Base-by-base conservation (phyloP, 2,113 vertebrate genomes). In the Xiphophorus hellerii region DNA sequence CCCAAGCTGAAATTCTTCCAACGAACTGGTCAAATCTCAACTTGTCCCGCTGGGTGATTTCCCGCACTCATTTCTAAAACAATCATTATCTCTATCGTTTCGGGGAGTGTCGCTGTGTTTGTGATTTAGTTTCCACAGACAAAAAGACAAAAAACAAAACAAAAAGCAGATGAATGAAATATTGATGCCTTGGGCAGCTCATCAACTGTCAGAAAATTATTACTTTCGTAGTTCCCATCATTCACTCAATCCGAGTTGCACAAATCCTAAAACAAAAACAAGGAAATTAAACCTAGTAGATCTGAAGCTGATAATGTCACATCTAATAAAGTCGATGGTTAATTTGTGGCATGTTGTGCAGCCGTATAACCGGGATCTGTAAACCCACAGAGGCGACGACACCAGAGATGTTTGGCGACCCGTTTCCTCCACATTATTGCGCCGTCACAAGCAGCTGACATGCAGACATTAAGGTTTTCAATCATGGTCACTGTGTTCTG, bases 371-470 rank as follows among this genome's bases (percentile, higher is more conserved):
- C 12, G 15, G 37, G 8, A 28, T 22, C 17, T 33, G 2, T 74
- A 66, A 37, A 6, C 20, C 61, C 29, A 77, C 35, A 73, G 22
- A 67, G n/a, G 7, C 42, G 60, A 28, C 54, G 33, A 3, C 30
- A 74, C 48, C 37, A 77, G 63, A 72, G 62, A 39, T 61, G 7
- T 82, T 74, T 81, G 82, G 66, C 66, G 82, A 76, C 22, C 1
- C 35, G 5, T 74, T 80, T 71, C 60, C 75, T 51, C 66, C 44
- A 66, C 30, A 42, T 54, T 71, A 58, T 3, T 1, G 4, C 39
- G n/a, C 29, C 0, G 31, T 83, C 85, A 71, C 73, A 66, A 64
- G 68, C 76, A 83, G 74, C 78, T 77, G 84, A 78, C 62, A 65
- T 39, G 39, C 33, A 70, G 39, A 62, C 35, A 65, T 33, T 25